Evolutionary conservation across 2,888 invertebrate genomes (phyloP).

Genomic region (Galerucella calmariensis): DNA sequence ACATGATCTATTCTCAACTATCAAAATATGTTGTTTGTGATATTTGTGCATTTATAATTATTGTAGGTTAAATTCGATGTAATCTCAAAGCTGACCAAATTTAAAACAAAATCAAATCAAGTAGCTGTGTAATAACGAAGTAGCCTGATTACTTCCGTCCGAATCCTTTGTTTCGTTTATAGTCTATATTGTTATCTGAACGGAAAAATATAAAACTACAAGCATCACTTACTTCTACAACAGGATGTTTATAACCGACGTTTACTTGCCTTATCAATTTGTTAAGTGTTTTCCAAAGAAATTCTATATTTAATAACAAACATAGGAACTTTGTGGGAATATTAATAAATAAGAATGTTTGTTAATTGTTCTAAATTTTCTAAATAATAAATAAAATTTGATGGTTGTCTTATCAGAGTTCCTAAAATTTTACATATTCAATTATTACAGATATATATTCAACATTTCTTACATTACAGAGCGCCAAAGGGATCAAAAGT

Average conservation of each 20-base stretch:
- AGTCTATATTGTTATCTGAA: background rate
- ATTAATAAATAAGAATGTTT: constrained; percentile 6
- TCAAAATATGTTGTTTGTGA: too few relatives aligned
- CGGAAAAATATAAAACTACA: background rate
- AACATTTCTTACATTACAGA: constrained; percentile 57
- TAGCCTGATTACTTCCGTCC: background rate
- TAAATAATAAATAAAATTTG: constrained; percentile 8
- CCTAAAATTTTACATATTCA: constrained; percentile 23
- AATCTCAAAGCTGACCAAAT: too few relatives aligned
- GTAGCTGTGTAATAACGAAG: too few relatives aligned
- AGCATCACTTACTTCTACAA: background rate
- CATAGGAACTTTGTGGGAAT: background rate
- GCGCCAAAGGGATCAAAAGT: constrained; percentile 65
- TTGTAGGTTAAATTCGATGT: too few relatives aligned
- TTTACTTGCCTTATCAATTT: background rate
- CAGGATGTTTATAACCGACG: background rate
- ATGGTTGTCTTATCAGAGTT: constrained; percentile 15
- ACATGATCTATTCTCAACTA: too few relatives aligned
- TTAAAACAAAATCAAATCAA: too few relatives aligned
- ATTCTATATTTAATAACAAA: background rate
- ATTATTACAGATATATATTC: constrained; percentile 19
- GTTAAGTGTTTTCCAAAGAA: background rate
- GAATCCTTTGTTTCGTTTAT: background rate
- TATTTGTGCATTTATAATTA: too few relatives aligned
- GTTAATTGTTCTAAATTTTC: constrained; percentile 20